These are phyloP conservation scores for Podabrus alpinus DNA, from an alignment of 2,888 invertebrate genomes.

Conservation along the genomic window DNA sequence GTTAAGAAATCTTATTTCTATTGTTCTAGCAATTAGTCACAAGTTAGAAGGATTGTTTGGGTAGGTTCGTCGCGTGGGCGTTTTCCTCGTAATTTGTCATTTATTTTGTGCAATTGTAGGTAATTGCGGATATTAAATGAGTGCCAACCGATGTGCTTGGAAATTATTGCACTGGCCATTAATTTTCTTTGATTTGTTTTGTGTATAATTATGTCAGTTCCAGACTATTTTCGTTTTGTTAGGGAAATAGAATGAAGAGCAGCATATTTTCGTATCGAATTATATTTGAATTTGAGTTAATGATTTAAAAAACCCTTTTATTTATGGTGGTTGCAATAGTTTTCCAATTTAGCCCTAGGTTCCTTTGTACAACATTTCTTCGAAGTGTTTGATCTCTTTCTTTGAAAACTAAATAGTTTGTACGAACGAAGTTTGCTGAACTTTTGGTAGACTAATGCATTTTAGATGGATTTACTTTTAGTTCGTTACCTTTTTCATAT, in stretches of 20 bases:
- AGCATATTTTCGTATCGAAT: not conserved
- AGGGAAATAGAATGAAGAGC: not conserved
- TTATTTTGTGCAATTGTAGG: conserved; percentile 11
- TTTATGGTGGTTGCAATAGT: not conserved
- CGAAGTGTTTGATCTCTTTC: not conserved
- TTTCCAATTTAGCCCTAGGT: not conserved
- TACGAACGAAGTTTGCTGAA: not conserved
- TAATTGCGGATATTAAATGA: conserved; percentile 5
- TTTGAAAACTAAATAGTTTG: not conserved
- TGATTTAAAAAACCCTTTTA: not conserved
- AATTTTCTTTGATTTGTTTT: not conserved
- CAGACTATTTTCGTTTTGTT: not conserved
- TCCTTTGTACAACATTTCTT: not conserved
- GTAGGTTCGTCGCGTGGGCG: conserved; percentile 4
- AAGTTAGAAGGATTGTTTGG: not conserved
- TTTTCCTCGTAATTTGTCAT: conserved; percentile 12
- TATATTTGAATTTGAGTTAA: not conserved
- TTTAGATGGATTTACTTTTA: not conserved
- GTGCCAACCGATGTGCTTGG: not conserved
- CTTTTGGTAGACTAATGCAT: not conserved
- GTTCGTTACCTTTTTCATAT: not conserved
- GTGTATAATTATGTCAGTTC: not conserved
- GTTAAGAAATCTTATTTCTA: not conserved
- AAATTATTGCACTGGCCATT: not conserved
- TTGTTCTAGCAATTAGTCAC: not conserved